Conservation (phyloP, 2,113 vertebrate species). For the Trochalopteron elliotii region DNA sequence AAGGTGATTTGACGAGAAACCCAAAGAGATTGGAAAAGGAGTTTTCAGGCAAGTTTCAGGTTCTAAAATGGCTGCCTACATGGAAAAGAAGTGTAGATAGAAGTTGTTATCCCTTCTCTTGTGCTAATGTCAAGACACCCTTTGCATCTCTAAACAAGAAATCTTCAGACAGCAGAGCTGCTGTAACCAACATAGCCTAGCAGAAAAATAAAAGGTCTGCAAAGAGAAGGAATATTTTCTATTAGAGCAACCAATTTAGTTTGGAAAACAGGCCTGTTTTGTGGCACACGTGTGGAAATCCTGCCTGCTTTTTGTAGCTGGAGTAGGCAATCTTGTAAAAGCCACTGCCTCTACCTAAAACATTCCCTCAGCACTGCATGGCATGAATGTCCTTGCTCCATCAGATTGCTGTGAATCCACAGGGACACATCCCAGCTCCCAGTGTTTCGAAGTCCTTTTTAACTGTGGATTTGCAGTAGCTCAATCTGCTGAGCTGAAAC, state of each 20-base stretch:
- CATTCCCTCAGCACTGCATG: not conserved
- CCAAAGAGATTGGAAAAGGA: not conserved
- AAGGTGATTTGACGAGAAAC: not conserved
- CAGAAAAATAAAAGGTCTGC: not conserved
- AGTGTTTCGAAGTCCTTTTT: not conserved
- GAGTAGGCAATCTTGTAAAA: not conserved
- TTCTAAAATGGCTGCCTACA: not conserved
- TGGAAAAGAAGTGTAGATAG: not conserved
- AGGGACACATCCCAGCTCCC: not conserved
- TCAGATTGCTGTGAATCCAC: not conserved
- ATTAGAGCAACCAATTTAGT: not conserved
- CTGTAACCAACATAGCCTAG: not conserved
- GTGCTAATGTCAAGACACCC: accelerated
- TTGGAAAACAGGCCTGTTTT: not conserved
- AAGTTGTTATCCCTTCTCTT: not conserved
- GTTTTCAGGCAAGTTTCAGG: not conserved
- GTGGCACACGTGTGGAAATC: not conserved
- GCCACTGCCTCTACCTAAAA: not conserved
- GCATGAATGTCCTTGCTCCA: not conserved
- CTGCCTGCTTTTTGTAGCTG: not conserved
- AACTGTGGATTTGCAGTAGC: not conserved
- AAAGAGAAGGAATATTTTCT: not conserved
- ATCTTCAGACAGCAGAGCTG: not conserved
- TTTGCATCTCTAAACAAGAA: not conserved
- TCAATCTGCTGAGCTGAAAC: not conserved